Evolutionary conservation across 2,113 vertebrate genomes (phyloP), one percentile per base, ranked within the genome.

Genomic region (Lipophrys pholis): DNA sequence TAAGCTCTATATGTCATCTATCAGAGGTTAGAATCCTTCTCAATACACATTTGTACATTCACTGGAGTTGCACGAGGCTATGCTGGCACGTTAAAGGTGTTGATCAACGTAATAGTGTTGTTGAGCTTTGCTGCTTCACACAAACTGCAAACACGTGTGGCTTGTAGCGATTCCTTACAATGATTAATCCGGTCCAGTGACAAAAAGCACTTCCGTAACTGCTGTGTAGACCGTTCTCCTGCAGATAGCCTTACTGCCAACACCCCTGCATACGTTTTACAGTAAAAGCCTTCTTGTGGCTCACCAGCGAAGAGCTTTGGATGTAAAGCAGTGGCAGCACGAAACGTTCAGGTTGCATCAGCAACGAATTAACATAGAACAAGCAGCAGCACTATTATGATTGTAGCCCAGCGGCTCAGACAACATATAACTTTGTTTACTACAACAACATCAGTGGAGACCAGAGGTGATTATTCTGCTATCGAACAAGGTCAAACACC

Each of bases 211-310:
- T 36, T 14, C 11, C 3, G 9, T 48, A 50, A 48, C 15, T 60
- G 10, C 39, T 73, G 59, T 21, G n/a, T 36, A 12, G 21, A 59
- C 52, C 12, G 9, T 6, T n/a, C 53, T 67, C 43, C 7, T 71
- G 50, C 38, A 42, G 54, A 70, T 17, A n/a, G 38, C 21, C n/a
- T 38, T 0, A 11, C 61, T 5, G 16, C 54, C 63, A 42, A 74
- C 43, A 38, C 30, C 30, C 58, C 15, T 35, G 36, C 16, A 54
- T 70, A 62, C 10, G 35, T 30, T 46, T 71, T 54, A 49, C 54
- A 66, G 67, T 76, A 74, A 73, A 73, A 78, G 54, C 66, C 38
- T 61, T 81, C 43, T 17, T 62, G 74, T 41, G 73, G 66, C 78
- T 58, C 49, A 74, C 61, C 15, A 42, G 8, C 51, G 11, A 57